phyloP scores from a whole-genome alignment of 2,113 vertebrate genomes.

The Tringa solitaria region DNA sequence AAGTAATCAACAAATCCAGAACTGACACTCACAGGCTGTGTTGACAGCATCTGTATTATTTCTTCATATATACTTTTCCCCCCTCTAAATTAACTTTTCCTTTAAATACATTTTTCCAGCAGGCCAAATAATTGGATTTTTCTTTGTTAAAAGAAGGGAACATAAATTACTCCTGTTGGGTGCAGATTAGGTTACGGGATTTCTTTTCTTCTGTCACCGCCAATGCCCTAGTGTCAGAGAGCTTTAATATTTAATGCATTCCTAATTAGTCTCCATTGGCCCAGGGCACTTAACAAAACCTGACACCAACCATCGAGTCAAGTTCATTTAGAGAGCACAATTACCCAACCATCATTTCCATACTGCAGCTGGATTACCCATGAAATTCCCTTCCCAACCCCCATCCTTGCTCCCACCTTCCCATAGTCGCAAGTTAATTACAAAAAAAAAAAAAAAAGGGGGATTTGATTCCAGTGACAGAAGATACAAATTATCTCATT shows the following conservation, averaged over 20 bases:
- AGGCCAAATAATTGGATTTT: constrained; percentile 78
- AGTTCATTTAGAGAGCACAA: constrained; percentile 80
- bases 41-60: constrained; percentile 28
- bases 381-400: constrained; percentile 36
- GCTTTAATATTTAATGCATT: constrained; percentile 84
- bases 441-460: constrained; percentile 11
- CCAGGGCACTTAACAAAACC: constrained; percentile 79
- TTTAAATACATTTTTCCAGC: constrained; percentile 74
- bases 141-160: constrained; percentile 76
- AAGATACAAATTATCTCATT: constrained; percentile 64
- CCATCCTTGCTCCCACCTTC: constrained; percentile 7
- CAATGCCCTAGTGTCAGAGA: constrained; percentile 76
- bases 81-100: constrained; percentile 66
- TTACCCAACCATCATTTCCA: constrained; percentile 71
- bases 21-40: neutral
- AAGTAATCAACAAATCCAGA: neutral
- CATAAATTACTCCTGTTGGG: constrained; percentile 80
- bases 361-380: constrained; percentile 45
- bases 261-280: constrained; percentile 81
- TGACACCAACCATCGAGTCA: constrained; percentile 76
- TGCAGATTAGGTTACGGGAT: constrained; percentile 79
- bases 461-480: constrained; percentile 46
- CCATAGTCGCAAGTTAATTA: constrained; percentile 53
- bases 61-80: neutral
- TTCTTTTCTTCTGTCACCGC: constrained; percentile 78